Evolutionary conservation across 2,113 vertebrate species (phyloP), one percentile per base, ranked within the genome.

Genomic region (Lophius piscatorius): DNA sequence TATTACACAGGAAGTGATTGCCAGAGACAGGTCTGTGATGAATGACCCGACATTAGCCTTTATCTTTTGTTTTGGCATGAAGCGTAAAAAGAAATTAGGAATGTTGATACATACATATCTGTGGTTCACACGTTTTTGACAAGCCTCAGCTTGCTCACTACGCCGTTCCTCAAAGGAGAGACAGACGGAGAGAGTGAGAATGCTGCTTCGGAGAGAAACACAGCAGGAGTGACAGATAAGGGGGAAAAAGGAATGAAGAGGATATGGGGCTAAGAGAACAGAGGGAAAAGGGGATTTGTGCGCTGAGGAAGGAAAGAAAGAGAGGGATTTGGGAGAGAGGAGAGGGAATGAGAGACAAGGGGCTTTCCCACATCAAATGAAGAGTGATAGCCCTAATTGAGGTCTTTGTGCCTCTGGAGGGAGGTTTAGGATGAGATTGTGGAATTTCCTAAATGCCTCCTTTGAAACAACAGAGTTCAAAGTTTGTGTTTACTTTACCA

Each of bases 321-420:
- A 66, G 71, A 55, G 29, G 60, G 70, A 80, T 77, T 68, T 71
- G 64, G 72, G 74, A 80, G 26, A 61, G 70, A 72, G 49, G 63
- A 78, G 77, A 81, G 86, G 74, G 78, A 84, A 82, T 20, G 81
- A 80, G 77, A 84, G 72, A 80, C 66, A 62, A 70, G 89, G 89
- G 89, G 87, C 73, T 91, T 91, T 84, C 91, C 91, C 89, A 91
- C 90, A 91, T 90, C 90, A 91, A 90, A 92, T 91, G 74, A 85
- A 81, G 60, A 84, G 70, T 64, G 87, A 85, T 85, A 83, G 71
- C 81, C 79, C 87, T 91, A 89, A 87, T 87, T 89, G 87, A 87
- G 72, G 83, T 88, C 88, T 91, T 91, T 90, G 88, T 91, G 88
- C 85, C 80, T 89, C 77, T 86, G 76, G 73, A 84, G 83, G 85